Evolutionary conservation across 2,797 vertebrate genomes (phyloP), one percentile per base, ranked within the genome.

Genomic region (Prunella strophiata): DNA sequence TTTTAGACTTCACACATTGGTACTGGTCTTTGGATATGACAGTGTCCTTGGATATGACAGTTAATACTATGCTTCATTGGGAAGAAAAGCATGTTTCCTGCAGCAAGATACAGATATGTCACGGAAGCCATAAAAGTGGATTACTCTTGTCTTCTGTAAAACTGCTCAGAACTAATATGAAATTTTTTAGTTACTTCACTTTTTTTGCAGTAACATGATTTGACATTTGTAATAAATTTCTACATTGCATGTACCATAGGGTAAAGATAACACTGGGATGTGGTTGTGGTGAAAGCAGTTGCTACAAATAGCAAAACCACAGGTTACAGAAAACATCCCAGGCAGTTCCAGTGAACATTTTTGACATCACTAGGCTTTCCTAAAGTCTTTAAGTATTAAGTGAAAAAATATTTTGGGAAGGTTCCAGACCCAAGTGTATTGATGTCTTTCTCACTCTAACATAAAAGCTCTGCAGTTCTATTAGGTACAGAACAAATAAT

Each of bases 261-360:
- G 10, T 40, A 67, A 91, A 85, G 54, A 65, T 90, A 88, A 78
- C 51, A 43, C 20, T 66, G 43, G 36, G 47, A 86, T 72, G 76
- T 93, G 80, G 83, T 61, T 94, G 77, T 68, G 76, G 67, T 78
- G 40, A 85, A 90, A 86, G 55, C 36, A 51, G 58, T 52, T 91
- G 51, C 63, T 58, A 86, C 43, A 62, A 84, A 81, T 34, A 85
- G 66, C 40, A 88, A 91, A 92, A 50, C 51, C 70, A 68, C 4
- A 1, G 20, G 38, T 30, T 88, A 51, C 68, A 83, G 43, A 81
- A 83, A 22, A 83, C 30, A 65, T 74, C 75, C 30, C 32, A 82
- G 30, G 13, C 50, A 62, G 45, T 82, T 75, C 58, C 67, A 89
- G 4, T 3, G 5, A 86, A 77, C 5, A 22, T 70, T 85, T 78